Base-by-base conservation (phyloP, 2,113 vertebrate species). In the Chaenogobius annularis region DNA sequence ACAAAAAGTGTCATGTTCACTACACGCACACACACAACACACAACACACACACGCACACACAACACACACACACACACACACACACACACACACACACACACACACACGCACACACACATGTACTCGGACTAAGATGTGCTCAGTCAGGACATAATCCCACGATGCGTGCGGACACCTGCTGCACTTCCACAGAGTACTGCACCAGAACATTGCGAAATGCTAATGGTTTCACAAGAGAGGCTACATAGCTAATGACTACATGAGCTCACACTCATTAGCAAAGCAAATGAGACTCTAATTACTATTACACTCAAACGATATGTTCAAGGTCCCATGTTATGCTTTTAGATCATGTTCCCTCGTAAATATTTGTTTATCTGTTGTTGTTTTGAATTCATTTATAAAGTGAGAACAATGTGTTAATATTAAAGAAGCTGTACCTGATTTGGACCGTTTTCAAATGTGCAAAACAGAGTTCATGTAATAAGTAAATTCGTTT, bases 81-180 rank as follows among this genome's bases (percentile, higher is more conserved):
- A 35, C 35, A 35, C 35, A 35, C 35, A 35, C 35, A 35, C 35
- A 35, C 35, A 35, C 35, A 40, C 6, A 3, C 37, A 40, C 37
- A 40, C 37, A 40, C 37, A 40, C 37, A 40, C 37, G 12, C 3
- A 13, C 44, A 46, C 10, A 46, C 3, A 46, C 44, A 46, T 9
- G 10, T 9, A 46, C 44, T 46, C 44, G 10, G 10, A 46, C 44
- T 10, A 10, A 46, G 6, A 63, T 43, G 61, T 63, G 19, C 43
- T 63, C 61, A 20, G n/a, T 63, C 35, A 63, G 35, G 17, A 10
- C 9, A 5, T 61, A 35, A 19, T 37, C 35, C 3, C 3, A 40
- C 35, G 61, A 63, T n/a, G n/a, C n/a, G n/a, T n/a, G n/a, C n/a
- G n/a, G n/a, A n/a, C 59, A 40, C 35, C 59, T 63, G 59, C 17